Evolutionary conservation across 2,888 invertebrate genomes (phyloP), one percentile per base, ranked within the genome.

Genomic region (Atrina japonica): DNA sequence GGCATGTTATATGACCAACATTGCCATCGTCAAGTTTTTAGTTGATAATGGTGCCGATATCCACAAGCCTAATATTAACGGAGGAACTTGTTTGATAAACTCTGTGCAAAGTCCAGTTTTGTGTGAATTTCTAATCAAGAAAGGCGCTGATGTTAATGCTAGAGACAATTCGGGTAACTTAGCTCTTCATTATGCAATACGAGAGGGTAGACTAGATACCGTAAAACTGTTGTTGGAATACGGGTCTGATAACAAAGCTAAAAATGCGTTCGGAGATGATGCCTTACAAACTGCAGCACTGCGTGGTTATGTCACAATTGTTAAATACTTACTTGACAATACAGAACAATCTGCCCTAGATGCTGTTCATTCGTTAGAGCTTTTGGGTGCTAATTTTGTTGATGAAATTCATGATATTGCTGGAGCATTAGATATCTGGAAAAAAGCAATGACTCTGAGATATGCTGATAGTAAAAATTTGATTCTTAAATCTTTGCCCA

Each of bases 1-100:
- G 69, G 96, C 97, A 14, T 97, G 97, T 91, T 97, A 96, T 91
- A 96, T 97, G 96, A 86, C 86, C 40, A 88, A 88, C 76, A 79
- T 85, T 6, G 81, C 84, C 3, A 80, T 86, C 18, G 86, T 87
- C 66, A 86, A 83, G 65, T 88, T 82, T 55, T 79, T 90, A 5
- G 87, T 90, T 3, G 87, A 87, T 23, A 78, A 89, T 63, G 88
- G 88, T 11, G 91, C 90, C 0, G 86, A 91, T 67, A 94, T 96
- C 80, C 93, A 94, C 83, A 93, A 93, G 81, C 94, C 97, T 5
- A 97, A 97, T 91, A 95, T 95, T 89, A 96, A 96, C 91, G 97
- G 97, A 69, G 97, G 97, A 71, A 97, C 97, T 1, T 97, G 97
- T 90, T 93, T 97, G 75, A 97, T 97, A 84, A 97, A 97, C 91